Evolutionary conservation across 2,888 invertebrate genomes (phyloP), one percentile per base, ranked within the genome.

Genomic region (Acheta domesticus): DNA sequence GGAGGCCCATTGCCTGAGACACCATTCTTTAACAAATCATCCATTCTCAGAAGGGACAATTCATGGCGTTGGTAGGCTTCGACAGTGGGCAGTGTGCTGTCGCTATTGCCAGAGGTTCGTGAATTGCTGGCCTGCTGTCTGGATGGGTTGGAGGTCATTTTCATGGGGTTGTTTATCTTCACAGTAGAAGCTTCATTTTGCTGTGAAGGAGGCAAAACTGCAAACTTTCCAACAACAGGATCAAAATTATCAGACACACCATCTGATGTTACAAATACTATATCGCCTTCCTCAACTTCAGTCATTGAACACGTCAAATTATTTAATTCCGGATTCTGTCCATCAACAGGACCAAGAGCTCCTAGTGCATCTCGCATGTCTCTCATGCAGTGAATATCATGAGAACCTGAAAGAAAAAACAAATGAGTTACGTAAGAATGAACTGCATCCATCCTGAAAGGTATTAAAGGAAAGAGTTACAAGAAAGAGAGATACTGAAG

Each of bases 241-340:
- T 96, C 96, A 84, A 96, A 95, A 86, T 96, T 96, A 85, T 96
- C 96, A 11, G 95, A 94, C 50, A 96, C 91, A 12, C 96, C 96
- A 85, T 96, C 96, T n/a, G 94, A 94, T 1, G 96, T 95, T 20
- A 96, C 89, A 86, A 96, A 93, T 48, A 96, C 93, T 81, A 96
- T 92, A 85, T 96, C 96, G 14, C 93, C 95, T 77, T 89, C 88
- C 83, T 94, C 93, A 12, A 94, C 90, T 81, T 93, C 91, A 1
- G 94, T 95, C 89, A 96, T 91, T 0, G 94, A 93, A 82, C 95
- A 91, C 0, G 96, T 96, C 78, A 96, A 89, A 86, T 96, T 96
- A 85, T 94, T 93, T 76, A 96, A 88, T 87, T 96, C 96, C 0
- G 96, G 96, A 84, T 93, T 94, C 23, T 89, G 88, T 48, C 95